phyloP scores from a whole-genome alignment of 1,140 invertebrate genomes.

The Teleopsis dalmanni region DNA sequence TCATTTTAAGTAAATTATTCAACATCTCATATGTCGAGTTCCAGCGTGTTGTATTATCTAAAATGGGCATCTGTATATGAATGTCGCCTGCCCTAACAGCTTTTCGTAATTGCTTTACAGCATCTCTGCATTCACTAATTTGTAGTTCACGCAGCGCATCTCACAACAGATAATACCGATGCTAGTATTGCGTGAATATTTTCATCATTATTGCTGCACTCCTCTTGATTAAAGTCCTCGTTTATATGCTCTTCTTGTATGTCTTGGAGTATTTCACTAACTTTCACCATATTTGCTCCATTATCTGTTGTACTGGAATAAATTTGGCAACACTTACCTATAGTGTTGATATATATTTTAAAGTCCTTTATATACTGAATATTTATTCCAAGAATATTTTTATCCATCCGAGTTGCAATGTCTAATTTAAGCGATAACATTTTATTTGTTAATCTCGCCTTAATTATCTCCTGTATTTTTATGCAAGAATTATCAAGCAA shows the following conservation, averaged over 20 bases:
- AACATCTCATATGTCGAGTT: constrained; percentile 1
- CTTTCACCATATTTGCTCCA: neutral
- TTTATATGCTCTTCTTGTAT: too few species aligned
- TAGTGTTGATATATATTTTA: neutral
- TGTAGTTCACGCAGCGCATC: neutral
- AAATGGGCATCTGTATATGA: too few species aligned
- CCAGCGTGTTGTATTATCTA: neutral
- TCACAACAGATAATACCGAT: neutral
- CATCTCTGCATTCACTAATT: neutral
- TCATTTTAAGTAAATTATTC: neutral
- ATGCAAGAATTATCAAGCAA: neutral
- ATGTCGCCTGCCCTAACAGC: neutral
- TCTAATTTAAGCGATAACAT: constrained; percentile 2
- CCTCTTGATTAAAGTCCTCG: neutral
- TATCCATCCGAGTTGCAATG: neutral
- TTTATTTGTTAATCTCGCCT: neutral
- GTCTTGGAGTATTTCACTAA: neutral
- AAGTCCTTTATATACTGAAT: constrained; percentile 5
- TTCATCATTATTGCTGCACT: neutral
- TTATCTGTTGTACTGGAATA: constrained; percentile 1
- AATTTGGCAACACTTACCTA: neutral
- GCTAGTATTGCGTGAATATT: neutral
- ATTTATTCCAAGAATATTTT: constrained; percentile 1
- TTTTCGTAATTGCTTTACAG: neutral
- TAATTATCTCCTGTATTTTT: neutral